Conservation (phyloP, 2,113 vertebrate genomes). For the Ivindomyrus marchei region DNA sequence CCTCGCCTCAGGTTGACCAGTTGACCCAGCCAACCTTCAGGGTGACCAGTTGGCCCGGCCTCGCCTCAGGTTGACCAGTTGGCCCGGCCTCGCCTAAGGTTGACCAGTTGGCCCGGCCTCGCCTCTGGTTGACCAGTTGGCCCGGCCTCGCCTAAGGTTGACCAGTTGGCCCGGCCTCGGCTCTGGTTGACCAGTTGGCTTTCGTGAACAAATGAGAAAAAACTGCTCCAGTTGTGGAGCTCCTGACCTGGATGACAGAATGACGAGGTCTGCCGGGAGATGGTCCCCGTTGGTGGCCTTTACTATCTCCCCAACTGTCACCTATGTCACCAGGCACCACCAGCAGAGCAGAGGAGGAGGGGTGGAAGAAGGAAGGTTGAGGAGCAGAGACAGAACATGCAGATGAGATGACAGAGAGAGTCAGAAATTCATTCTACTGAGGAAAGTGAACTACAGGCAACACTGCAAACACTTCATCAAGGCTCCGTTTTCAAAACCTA, state of each 20-base stretch:
- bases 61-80: too few species aligned
- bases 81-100: constrained; percentile 20
- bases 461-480: constrained; percentile 63
- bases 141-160: constrained; percentile 48
- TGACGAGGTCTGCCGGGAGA: constrained; percentile 98
- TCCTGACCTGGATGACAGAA: constrained; percentile 98
- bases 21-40: too few species aligned
- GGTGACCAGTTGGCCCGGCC: background rate
- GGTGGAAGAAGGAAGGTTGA: constrained; percentile 38
- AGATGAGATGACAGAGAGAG: background rate
- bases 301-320: constrained; percentile 97
- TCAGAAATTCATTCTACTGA: constrained; percentile 55
- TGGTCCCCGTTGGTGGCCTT: constrained; percentile 98
- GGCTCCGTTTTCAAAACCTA: constrained; percentile 63
- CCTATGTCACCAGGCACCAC: constrained; percentile 96
- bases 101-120: constrained; percentile 54
- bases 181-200: constrained; percentile 36
- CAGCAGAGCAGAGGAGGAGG: constrained; percentile 81
- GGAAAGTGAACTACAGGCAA: constrained; percentile 55
- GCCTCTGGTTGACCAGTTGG: constrained; percentile 33
- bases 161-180: constrained; percentile 55
- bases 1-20: constrained; percentile 41
- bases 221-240: constrained; percentile 84
- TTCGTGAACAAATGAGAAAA: background rate
- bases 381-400: constrained; percentile 27